phyloP scores from a whole-genome alignment of 2,888 invertebrate species.

The Leptopterna dolabrata region DNA sequence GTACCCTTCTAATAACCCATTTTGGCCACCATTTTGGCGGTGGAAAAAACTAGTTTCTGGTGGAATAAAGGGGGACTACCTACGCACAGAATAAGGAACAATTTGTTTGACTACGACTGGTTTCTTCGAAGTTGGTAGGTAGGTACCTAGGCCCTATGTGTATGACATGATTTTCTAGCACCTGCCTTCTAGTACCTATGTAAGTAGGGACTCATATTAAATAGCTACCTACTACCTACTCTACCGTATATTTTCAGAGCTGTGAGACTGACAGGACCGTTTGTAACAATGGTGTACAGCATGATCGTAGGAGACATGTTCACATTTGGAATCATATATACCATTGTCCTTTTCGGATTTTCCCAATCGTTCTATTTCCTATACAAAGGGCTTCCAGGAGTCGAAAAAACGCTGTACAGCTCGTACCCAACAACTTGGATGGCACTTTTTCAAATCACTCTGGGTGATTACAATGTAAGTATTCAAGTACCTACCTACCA shows the following conservation, averaged over 20 bases:
- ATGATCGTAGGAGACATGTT: conserved; percentile 99
- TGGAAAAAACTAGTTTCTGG: too few relatives aligned
- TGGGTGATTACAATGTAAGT: conserved; percentile 97
- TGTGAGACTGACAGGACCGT: conserved; percentile 94
- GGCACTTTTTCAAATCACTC: conserved; percentile 96
- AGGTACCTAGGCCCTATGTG: too few relatives aligned
- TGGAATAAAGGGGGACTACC: too few relatives aligned
- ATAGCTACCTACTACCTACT: too few relatives aligned
- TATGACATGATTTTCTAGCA: too few relatives aligned
- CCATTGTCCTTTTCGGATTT: conserved; percentile 93
- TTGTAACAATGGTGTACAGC: conserved; percentile 99
- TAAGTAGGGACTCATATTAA: too few relatives aligned
- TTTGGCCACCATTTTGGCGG: too few relatives aligned
- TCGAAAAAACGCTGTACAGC: conserved; percentile 82
- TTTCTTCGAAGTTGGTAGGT: too few relatives aligned
- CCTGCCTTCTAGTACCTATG: too few relatives aligned
- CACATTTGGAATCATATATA: conserved; percentile 97
- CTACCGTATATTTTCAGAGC: conserved; percentile 73
- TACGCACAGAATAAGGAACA: too few relatives aligned
- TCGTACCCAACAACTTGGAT: conserved; percentile 95
- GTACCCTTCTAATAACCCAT: too few relatives aligned
- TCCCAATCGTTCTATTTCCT: conserved; percentile 96
- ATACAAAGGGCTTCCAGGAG: conserved; percentile 89
- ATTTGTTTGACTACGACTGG: too few relatives aligned
- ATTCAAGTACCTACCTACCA: neutral